phyloP scores from a whole-genome alignment of 2,888 invertebrate genomes.

The Acrobasis suavella region DNA sequence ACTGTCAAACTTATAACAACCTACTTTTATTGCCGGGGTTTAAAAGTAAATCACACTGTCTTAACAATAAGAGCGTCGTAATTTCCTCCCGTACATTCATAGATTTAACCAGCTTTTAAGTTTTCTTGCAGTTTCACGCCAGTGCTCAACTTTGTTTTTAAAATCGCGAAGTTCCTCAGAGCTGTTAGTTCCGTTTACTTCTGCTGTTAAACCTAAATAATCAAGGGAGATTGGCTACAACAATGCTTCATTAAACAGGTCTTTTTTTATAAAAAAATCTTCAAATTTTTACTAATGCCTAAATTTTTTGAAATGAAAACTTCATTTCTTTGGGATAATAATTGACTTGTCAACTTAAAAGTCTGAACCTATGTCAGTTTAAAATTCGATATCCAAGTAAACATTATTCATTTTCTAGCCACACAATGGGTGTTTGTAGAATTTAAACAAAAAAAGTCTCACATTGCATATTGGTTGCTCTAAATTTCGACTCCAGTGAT shows the following conservation, averaged over 20 bases:
- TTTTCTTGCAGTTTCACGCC: conserved; percentile 40
- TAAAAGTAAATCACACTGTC: too few species aligned
- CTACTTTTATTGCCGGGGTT: too few species aligned
- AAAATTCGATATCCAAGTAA: too few species aligned
- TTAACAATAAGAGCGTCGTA: conserved; percentile 20
- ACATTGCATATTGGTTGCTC: too few species aligned
- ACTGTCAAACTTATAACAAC: too few species aligned
- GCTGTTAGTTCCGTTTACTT: conserved; percentile 35
- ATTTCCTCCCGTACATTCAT: conserved; percentile 45
- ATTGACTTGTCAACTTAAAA: too few species aligned
- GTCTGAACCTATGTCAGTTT: too few species aligned
- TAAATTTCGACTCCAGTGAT: too few species aligned
- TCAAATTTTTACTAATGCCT: not conserved
- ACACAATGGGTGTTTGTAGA: too few species aligned
- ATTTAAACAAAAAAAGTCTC: too few species aligned
- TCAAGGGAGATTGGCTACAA: conserved; percentile 26
- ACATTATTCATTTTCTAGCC: too few species aligned
- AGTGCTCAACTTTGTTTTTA: conserved; percentile 44
- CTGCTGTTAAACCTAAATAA: conserved; percentile 30
- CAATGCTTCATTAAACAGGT: not conserved
- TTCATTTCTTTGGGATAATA: too few species aligned
- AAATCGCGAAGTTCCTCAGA: conserved; percentile 40
- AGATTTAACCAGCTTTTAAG: conserved; percentile 54
- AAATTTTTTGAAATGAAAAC: not conserved
- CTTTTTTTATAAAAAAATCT: not conserved